Conservation (phyloP, 2,888 invertebrate genomes). For the Phanerotoma sp. region DNA sequence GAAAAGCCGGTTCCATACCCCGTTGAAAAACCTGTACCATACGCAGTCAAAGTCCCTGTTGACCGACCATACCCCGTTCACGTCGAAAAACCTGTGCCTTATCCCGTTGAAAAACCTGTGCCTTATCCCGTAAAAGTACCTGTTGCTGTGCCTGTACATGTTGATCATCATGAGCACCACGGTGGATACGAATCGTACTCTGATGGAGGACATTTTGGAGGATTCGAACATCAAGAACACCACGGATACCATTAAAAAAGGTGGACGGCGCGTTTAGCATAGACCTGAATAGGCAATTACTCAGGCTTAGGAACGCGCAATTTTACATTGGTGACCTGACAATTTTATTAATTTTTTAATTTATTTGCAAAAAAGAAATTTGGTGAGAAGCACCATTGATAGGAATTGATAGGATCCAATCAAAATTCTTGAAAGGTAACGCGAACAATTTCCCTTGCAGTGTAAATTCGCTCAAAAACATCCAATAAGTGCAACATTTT, state of each 20-base stretch:
- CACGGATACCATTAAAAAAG: slow-evolving; percentile 25
- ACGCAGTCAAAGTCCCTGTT: slow-evolving; percentile 66
- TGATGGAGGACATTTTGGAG: too few species aligned
- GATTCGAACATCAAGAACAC: slow-evolving; percentile 29
- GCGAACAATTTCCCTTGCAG: too few species aligned
- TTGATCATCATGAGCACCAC: slow-evolving; percentile 51
- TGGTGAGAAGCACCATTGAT: too few species aligned
- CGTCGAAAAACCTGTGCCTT: slow-evolving; percentile 60
- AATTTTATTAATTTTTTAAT: slow-evolving; percentile 25
- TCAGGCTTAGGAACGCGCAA: slow-evolving; percentile 26
- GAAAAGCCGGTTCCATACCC: slow-evolving; percentile 61
- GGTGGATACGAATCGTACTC: slow-evolving; percentile 33
- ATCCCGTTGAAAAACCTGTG: slow-evolving; percentile 63
- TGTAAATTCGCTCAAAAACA: too few species aligned
- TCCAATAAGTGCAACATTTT: too few species aligned
- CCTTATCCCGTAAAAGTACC: slow-evolving; percentile 70
- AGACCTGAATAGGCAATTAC: background rate
- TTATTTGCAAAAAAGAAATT: slow-evolving; percentile 9
- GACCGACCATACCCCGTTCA: slow-evolving; percentile 65
- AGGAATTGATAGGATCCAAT: too few species aligned
- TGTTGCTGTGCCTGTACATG: slow-evolving; percentile 64
- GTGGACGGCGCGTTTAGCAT: background rate
- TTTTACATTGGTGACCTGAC: slow-evolving; percentile 35
- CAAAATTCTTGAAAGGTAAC: too few species aligned
- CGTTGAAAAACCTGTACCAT: slow-evolving; percentile 67